A percentile compares a stretch with the other conserved stretches of the same genome.
Conservation (phyloP, 2,888 invertebrate species). For the Polyommatus icarus region DNA sequence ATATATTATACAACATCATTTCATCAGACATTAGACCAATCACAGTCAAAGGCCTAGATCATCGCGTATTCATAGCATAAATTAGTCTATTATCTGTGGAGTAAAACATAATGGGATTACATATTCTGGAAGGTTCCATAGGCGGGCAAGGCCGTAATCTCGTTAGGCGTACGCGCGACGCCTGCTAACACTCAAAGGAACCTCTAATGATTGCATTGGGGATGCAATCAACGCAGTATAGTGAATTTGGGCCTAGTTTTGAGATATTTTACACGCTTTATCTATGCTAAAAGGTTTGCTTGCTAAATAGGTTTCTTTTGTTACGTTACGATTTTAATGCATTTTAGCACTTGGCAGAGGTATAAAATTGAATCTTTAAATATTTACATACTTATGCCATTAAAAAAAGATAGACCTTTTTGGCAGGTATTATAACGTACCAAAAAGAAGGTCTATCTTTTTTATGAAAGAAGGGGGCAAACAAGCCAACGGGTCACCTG, state of each 20-base stretch:
- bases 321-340: no score
- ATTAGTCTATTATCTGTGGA: constrained; percentile 31
- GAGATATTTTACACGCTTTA: background rate
- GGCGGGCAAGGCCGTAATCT: constrained; percentile 44
- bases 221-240: constrained; percentile 44
- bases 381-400: no score
- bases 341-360: no score
- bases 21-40: background rate
- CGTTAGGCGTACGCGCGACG: constrained; percentile 43
- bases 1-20: background rate
- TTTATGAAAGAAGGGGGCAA: no score
- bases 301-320: no score
- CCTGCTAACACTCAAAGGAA: constrained; percentile 45
- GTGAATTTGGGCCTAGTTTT: constrained; percentile 4
- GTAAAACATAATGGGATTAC: constrained; percentile 33
- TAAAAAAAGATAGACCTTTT: no score
- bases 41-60: constrained; percentile 16
- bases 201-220: constrained; percentile 45
- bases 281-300: background rate
- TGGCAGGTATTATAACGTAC: no score
- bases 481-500: no score
- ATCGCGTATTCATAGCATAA: constrained; percentile 27
- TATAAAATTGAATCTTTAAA: no score
- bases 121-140: constrained; percentile 39
- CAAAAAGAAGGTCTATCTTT: no score